phyloP scores from a whole-genome alignment of 2,113 vertebrate genomes.

The Dromiciops gliroides region DNA sequence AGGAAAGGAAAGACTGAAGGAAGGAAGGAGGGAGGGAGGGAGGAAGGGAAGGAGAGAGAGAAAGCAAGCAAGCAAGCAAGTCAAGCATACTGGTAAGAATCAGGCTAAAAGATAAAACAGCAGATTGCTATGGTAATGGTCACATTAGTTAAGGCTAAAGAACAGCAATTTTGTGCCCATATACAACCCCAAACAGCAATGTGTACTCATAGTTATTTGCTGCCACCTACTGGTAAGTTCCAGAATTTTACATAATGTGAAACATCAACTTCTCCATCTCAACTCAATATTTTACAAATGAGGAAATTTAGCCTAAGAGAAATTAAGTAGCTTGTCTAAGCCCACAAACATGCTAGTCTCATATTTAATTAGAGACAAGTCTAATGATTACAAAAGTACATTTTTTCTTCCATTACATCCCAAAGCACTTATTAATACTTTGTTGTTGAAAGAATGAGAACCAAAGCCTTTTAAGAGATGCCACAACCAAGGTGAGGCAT shows the following conservation, averaged over 20 bases:
- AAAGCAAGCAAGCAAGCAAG: no score
- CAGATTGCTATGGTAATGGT: background rate
- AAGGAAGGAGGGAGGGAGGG: no score
- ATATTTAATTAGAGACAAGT: background rate
- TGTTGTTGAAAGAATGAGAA: background rate
- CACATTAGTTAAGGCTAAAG: background rate
- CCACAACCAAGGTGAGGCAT: background rate
- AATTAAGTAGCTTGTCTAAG: background rate
- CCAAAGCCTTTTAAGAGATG: background rate
- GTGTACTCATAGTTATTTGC: background rate
- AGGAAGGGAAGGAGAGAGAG: no score
- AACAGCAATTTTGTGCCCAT: background rate
- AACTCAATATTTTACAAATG: background rate
- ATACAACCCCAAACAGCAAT: background rate
- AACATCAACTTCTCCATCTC: background rate
- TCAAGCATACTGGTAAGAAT: no score
- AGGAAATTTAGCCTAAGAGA: background rate
- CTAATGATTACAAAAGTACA: background rate
- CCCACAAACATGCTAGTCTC: background rate
- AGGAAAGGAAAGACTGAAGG: no score
- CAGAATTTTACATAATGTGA: background rate
- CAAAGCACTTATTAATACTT: background rate
- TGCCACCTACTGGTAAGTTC: slow-evolving; percentile 58
- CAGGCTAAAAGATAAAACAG: background rate
- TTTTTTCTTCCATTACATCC: background rate